Base-by-base conservation (phyloP, 2,797 vertebrate species). In the Alcedo quadribrachys region DNA sequence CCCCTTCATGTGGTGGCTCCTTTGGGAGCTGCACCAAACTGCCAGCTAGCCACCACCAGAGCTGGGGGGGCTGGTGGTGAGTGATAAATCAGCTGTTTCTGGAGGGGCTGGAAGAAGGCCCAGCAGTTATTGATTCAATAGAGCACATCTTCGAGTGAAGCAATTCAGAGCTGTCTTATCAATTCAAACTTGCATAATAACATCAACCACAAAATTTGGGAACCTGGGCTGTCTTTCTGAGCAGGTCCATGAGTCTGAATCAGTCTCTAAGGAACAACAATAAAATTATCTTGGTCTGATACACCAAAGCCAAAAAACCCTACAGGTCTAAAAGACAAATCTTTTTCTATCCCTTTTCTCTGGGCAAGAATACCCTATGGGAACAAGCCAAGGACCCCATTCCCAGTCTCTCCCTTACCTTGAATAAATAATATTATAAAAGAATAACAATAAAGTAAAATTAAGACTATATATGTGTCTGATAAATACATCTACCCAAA, bases 101-200 rank as follows among this genome's bases (percentile, higher is more conserved):
- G 45, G 58, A 87, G 66, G 57, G 54, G 37, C 48, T 95, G 90
- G 82, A 90, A 78, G 19, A 77, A 15, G 32, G 74, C 85, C 77
- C 58, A 81, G 81, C 32, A 61, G 30, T 40, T 88, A 91, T 74
- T 81, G 90, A 94, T 94, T 83, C 50, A 48, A 67, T 80, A 80
- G 22, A 68, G 4, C 57, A 54, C 37, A 27, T 48, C 16, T 91
- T 85, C 33, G 53, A 91, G 69, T 60, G 73, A 89, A 93, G 63
- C 60, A 79, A 91, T 95, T 93, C 81, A 68, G 74, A 92, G 68
- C 53, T 21, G 19, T 73, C 81, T 45, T 78, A 77, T 95, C 75
- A 70, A 12, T 86, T 81, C 60, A 65, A 70, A 73, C 45, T 48
- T 27, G 30, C 0, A 1, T 82, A 80, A 92, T 43, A 77, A 62